Evolutionary conservation across 2,888 invertebrate genomes (phyloP), one percentile per base, ranked within the genome.

Genomic region (Melinaea menophilus): DNA sequence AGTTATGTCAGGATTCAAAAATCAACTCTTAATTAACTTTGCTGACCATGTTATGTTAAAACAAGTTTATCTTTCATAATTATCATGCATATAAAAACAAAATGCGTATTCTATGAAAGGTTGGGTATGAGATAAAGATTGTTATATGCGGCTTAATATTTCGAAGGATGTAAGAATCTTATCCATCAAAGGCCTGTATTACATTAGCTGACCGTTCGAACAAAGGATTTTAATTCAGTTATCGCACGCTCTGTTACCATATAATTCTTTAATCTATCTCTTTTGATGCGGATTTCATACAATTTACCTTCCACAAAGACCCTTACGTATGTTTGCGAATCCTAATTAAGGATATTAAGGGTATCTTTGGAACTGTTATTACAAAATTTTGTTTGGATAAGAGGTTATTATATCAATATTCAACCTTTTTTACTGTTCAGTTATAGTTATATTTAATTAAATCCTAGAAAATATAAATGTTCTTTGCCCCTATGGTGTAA

Each of bases 161-260:
- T 59, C 60, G 55, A 13, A 56, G 62, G 58, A 59, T 57, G 59
- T 61, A 58, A 65, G 59, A 57, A 65, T 62, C 62, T 84, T 80
- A 86, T 88, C 85, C 86, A 82, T 88, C 87, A 86, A 81, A 79
- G 75, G 78, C 72, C 74, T 73, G 72, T 75, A 78, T 78, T 75
- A 74, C 78, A 76, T 78, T 75, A 76, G 71, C 75, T 73, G 76
- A 73, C 75, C 79, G 71, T 69, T 73, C 69, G 71, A 75, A 88
- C 86, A 88, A 89, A 85, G 81, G 83, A 80, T 80, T 86, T 85
- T 85, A 85, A 88, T 85, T 84, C 82, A 80, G 79, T 84, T 85
- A 85, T 83, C 82, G 78, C 71, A 72, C 69, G 77, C 83, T 86
- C 86, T 87, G 88, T 86, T 82, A 80, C 76, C 70, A 69, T 72